Percentiles rank a stretch among this genome's conserved stretches.
phyloP scores from a whole-genome alignment of 2,797 vertebrate species.

The Melanotaenia nigrans region DNA sequence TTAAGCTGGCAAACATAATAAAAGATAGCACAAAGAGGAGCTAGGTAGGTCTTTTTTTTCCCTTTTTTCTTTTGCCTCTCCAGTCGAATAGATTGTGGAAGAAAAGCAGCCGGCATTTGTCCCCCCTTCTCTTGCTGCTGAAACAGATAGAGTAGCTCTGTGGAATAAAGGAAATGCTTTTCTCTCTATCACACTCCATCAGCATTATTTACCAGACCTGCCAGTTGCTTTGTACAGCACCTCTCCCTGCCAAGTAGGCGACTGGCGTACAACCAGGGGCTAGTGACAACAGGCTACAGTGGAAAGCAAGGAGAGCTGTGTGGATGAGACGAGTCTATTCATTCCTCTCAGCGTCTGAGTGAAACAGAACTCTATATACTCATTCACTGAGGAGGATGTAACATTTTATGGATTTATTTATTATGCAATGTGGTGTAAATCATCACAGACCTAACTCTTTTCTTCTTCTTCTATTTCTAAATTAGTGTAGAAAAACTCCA shows the following conservation, averaged over 20 bases:
- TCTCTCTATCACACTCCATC: conserved; percentile 83
- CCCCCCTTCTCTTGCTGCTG: conserved; percentile 58
- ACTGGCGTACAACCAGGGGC: conserved; percentile 84
- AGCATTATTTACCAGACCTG: conserved; percentile 84
- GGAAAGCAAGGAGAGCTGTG: conserved; percentile 81
- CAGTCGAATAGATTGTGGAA: conserved; percentile 52
- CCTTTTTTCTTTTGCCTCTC: conserved; percentile 28
- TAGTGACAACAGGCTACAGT: conserved; percentile 85
- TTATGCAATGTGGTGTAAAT: conserved; percentile 47
- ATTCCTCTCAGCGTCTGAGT: conserved; percentile 70
- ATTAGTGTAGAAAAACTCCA: conserved; percentile 38
- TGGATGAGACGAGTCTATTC: conserved; percentile 82
- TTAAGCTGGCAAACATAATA: conserved; percentile 67
- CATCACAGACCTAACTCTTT: conserved; percentile 47
- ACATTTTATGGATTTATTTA: conserved; percentile 57
- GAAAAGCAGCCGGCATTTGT: conserved; percentile 63
- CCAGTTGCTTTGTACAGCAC: conserved; percentile 85
- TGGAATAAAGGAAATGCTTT: conserved; percentile 80
- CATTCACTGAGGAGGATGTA: conserved; percentile 61
- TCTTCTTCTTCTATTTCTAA: conserved; percentile 31
- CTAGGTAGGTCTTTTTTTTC: conserved; percentile 47
- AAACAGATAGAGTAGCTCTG: conserved; percentile 76
- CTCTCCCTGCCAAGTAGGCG: conserved; percentile 85
- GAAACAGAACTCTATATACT: conserved; percentile 73
- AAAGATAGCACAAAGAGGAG: conserved; percentile 72